A percentile compares a stretch with the other conserved stretches of the same genome.
Evolutionary conservation across 2,888 invertebrate species (phyloP).

Genomic region (Tribolium freemani): DNA sequence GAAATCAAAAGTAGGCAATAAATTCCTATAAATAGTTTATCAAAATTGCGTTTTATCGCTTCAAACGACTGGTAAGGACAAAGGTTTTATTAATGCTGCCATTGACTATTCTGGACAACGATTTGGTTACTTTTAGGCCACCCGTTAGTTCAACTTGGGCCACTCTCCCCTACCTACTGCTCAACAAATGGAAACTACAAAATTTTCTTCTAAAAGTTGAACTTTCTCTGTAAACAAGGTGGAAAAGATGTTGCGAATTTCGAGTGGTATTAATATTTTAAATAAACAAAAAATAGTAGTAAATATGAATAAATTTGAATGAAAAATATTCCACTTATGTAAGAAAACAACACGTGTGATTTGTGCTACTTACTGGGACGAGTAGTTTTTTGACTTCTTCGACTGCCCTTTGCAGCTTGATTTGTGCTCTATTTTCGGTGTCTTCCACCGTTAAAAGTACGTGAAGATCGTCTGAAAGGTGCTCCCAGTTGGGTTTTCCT

Average conservation of each 20-base stretch:
- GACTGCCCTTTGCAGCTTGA: slow-evolving; percentile 95
- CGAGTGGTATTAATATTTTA: background rate
- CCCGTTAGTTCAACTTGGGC: too few species aligned
- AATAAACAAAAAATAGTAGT: background rate
- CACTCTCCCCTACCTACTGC: too few species aligned
- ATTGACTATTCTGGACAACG: too few species aligned
- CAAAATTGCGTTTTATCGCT: too few species aligned
- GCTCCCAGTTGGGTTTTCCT: slow-evolving; percentile 99
- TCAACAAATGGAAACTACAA: background rate
- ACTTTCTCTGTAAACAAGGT: background rate
- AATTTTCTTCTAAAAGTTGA: background rate
- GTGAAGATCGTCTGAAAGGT: slow-evolving; percentile 98
- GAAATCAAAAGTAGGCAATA: background rate
- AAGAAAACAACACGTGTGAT: background rate
- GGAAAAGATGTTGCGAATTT: background rate
- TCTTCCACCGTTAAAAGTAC: slow-evolving; percentile 99
- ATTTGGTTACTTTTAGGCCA: too few species aligned
- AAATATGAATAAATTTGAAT: slow-evolving; percentile 6
- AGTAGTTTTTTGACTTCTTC: slow-evolving; percentile 98
- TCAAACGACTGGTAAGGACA: too few species aligned
- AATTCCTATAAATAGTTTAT: background rate
- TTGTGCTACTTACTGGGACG: slow-evolving; percentile 85
- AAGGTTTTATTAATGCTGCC: background rate
- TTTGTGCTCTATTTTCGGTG: slow-evolving; percentile 94
- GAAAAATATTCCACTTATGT: background rate